Conservation (phyloP, 2,888 invertebrate species). For the Amiota communis region DNA sequence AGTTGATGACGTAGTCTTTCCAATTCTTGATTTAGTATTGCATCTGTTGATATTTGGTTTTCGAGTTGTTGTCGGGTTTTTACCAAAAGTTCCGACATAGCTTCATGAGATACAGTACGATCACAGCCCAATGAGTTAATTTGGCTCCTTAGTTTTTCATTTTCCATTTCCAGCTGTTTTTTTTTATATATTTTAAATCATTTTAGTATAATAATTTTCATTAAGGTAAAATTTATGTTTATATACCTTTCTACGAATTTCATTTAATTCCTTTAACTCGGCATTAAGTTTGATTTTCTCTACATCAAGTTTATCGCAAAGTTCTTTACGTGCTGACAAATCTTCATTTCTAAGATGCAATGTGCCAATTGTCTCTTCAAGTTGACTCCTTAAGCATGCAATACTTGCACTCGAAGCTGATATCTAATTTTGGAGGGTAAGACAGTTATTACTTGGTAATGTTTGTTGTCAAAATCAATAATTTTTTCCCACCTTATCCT, state of each 20-base stretch:
- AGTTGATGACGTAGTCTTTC: slow-evolving; percentile 60
- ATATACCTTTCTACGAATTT: slow-evolving; percentile 62
- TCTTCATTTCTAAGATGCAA: slow-evolving; percentile 78
- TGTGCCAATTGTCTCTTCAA: slow-evolving; percentile 77
- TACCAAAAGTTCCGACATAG: slow-evolving; percentile 76
- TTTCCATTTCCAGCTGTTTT: slow-evolving; percentile 74
- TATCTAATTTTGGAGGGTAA: slow-evolving; percentile 43
- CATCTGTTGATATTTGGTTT: slow-evolving; percentile 62
- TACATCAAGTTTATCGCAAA: slow-evolving; percentile 79
- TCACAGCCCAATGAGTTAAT: slow-evolving; percentile 52
- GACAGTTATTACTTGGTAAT: neutral
- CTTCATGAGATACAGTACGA: slow-evolving; percentile 73
- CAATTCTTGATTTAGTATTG: slow-evolving; percentile 65
- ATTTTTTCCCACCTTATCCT: slow-evolving; percentile 75
- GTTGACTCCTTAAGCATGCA: slow-evolving; percentile 79
- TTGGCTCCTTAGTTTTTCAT: slow-evolving; percentile 72
- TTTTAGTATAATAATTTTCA: neutral
- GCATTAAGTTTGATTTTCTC: slow-evolving; percentile 79
- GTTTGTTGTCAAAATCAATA: neutral
- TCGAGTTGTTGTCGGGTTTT: slow-evolving; percentile 77
- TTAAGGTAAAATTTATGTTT: slow-evolving; percentile 32
- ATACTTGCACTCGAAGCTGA: slow-evolving; percentile 75
- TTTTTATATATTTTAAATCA: neutral
- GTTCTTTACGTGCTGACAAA: slow-evolving; percentile 76
- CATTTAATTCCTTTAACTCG: slow-evolving; percentile 75